Base-by-base conservation (phyloP, 1,140 invertebrate genomes). In the Sesamia nonagrioides region DNA sequence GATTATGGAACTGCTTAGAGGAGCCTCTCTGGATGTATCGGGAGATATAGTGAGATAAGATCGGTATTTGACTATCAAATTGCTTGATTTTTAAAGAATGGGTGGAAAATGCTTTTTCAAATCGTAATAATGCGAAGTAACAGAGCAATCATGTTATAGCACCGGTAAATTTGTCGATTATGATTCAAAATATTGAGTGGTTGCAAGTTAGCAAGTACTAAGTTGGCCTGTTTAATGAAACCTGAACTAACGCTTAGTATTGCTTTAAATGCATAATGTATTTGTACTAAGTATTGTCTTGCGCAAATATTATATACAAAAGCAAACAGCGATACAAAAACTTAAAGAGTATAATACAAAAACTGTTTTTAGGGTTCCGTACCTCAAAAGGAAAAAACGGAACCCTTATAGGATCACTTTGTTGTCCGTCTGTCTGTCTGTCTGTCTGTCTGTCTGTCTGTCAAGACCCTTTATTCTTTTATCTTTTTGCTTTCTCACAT, bases 401-500 rank as follows among this genome's bases (percentile, higher is more conserved):
- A n/a, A n/a, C n/a, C n/a, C n/a, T n/a, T n/a, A n/a, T n/a, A n/a
- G n/a, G n/a, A n/a, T n/a, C n/a, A n/a, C n/a, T n/a, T n/a, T n/a
- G n/a, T n/a, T n/a, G n/a, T n/a, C n/a, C n/a, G n/a, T n/a, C n/a
- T n/a, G n/a, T n/a, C n/a, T n/a, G n/a, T n/a, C n/a, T n/a, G n/a
- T n/a, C n/a, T n/a, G n/a, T n/a, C n/a, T n/a, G n/a, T n/a, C n/a
- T n/a, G n/a, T n/a, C n/a, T n/a, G n/a, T n/a, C n/a, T n/a, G n/a
- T n/a, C n/a, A n/a, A n/a, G n/a, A n/a, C n/a, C n/a, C n/a, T n/a
- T 63, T 42, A 42, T 63, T 63, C 37, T 40, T 40, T 18, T 1
- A 42, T 42, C 60, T 63, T 63, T 63, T 63, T 63, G 60, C 37
- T 42, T 42, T 63, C 37, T 63, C 60, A 42, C 60, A 63, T 63